A percentile compares a stretch with the other conserved stretches of the same genome.
These are phyloP conservation scores for Punctoribates punctum DNA, from an alignment of 2,888 invertebrate genomes.

Conservation along the genomic window DNA sequence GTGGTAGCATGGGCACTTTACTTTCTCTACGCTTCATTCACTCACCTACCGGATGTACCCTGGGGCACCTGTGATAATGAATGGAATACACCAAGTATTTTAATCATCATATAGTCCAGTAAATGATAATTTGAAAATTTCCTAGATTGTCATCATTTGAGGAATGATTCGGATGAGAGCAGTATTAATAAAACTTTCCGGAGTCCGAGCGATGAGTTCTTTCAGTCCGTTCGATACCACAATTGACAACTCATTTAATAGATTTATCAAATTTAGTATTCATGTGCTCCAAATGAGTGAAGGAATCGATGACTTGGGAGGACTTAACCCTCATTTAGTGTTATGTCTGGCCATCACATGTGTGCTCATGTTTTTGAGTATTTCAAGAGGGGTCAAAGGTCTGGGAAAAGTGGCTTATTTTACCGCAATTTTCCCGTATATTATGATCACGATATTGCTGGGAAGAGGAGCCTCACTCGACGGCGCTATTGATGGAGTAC, in stretches of 20 bases:
- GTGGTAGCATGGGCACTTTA: constrained; percentile 41
- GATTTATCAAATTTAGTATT: neutral
- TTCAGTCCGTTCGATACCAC: constrained; percentile 17
- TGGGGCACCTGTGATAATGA: constrained; percentile 30
- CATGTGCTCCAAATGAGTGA: constrained; percentile 41
- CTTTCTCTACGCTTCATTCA: constrained; percentile 37
- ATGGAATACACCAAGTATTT: constrained; percentile 35
- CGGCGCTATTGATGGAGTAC: constrained; percentile 42
- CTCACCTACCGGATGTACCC: constrained; percentile 13
- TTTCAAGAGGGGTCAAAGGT: constrained; percentile 48
- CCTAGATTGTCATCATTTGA: neutral
- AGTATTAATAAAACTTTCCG: too few species aligned
- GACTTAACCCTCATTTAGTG: constrained; percentile 35
- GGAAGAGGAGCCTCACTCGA: constrained; percentile 40
- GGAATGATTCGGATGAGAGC: neutral
- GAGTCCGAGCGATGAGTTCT: constrained; percentile 41
- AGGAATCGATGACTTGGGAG: constrained; percentile 40
- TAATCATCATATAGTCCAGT: neutral
- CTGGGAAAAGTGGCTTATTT: constrained; percentile 47
- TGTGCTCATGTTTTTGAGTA: constrained; percentile 44
- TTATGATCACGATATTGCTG: constrained; percentile 62
- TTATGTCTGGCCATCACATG: constrained; percentile 42
- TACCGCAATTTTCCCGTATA: constrained; percentile 66
- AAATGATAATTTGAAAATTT: neutral
- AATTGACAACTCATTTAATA: neutral